Percentiles rank a stretch among this genome's conserved stretches.
These are phyloP conservation scores for Nephila pilipes DNA, from an alignment of 1,140 invertebrate genomes.

Conservation along the genomic window DNA sequence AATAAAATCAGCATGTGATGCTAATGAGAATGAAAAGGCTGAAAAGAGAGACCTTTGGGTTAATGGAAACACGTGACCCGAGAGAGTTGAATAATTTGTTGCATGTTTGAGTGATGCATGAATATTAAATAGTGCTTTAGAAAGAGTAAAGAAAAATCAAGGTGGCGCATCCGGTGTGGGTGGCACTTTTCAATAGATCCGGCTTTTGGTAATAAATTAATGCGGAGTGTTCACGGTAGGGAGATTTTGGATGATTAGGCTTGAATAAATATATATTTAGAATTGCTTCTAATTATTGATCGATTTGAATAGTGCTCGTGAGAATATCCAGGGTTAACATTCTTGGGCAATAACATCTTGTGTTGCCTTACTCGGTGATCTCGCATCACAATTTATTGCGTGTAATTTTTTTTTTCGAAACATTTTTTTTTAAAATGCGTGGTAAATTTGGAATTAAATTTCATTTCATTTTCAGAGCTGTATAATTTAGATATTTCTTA, in stretches of 20 bases:
- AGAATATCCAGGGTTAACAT: too few relatives aligned
- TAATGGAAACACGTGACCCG: constrained; percentile 22
- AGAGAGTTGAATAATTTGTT: neutral
- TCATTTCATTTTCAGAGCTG: too few relatives aligned
- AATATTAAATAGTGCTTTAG: constrained; percentile 24
- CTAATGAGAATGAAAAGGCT: neutral
- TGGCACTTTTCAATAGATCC: constrained; percentile 20
- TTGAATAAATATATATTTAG: too few relatives aligned
- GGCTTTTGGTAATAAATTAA: constrained; percentile 6
- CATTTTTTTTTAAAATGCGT: too few relatives aligned
- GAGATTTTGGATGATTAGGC: neutral
- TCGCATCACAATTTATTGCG: too few relatives aligned
- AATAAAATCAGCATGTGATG: neutral
- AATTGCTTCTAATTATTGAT: too few relatives aligned
- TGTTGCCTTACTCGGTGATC: too few relatives aligned
- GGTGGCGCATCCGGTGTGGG: neutral
- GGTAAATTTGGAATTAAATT: too few relatives aligned
- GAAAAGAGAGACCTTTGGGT: neutral
- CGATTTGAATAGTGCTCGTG: too few relatives aligned
- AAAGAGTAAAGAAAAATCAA: neutral
- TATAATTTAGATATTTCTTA: too few relatives aligned
- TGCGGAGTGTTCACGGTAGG: neutral
- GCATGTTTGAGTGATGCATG: constrained; percentile 27
- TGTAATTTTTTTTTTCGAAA: too few relatives aligned
- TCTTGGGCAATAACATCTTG: too few relatives aligned